These are phyloP conservation scores for Edolisoma coerulescens DNA, from an alignment of 2,113 vertebrate species.

Conservation along the genomic window DNA sequence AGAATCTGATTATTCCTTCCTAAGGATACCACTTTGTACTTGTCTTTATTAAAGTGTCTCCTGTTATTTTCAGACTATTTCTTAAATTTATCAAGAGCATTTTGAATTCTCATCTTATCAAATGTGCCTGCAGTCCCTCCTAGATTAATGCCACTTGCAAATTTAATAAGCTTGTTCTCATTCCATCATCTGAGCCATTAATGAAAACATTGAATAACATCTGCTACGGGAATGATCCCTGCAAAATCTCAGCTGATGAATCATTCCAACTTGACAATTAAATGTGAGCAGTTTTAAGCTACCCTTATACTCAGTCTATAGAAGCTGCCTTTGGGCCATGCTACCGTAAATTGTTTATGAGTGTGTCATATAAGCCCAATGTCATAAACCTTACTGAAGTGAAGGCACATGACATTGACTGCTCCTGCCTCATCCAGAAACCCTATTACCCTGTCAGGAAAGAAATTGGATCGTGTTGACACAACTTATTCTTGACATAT, in stretches of 20 bases:
- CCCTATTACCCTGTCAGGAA: conserved; percentile 7
- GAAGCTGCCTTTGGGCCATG: not conserved
- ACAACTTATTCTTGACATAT: not conserved
- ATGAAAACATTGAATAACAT: conserved; percentile 51
- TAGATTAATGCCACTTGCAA: conserved; percentile 45
- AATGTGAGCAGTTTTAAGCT: conserved; percentile 17
- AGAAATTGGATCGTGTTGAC: not conserved
- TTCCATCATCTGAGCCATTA: conserved; percentile 39
- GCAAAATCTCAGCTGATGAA: conserved; percentile 45
- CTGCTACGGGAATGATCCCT: conserved; percentile 25
- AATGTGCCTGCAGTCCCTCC: not conserved
- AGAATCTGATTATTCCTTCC: not conserved
- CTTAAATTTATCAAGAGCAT: not conserved
- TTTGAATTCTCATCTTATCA: not conserved
- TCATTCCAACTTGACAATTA: conserved; percentile 16
- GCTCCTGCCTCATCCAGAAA: not conserved
- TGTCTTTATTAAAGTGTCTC: not conserved
- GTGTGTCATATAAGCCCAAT: not conserved
- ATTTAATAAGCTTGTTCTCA: conserved; percentile 40
- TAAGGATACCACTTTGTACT: not conserved
- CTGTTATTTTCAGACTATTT: not conserved
- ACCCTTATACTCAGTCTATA: not conserved
- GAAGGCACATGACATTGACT: not conserved
- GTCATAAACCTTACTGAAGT: not conserved
- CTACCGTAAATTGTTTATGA: not conserved